Evolutionary conservation across 2,888 invertebrate genomes (phyloP), one percentile per base, ranked within the genome.

Genomic region (Drosophila nigricruria): DNA sequence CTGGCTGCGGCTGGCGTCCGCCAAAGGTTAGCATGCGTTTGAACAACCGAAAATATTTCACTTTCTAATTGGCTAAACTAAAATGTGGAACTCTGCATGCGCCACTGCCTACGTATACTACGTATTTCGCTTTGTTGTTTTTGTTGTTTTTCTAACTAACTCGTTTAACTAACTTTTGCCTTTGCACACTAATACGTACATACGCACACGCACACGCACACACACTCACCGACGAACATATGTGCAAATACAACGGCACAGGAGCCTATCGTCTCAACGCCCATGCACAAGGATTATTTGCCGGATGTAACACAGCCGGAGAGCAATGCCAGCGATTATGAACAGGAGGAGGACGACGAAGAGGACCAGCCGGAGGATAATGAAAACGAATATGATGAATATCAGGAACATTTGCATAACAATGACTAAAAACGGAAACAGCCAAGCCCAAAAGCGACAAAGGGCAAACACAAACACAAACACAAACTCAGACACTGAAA

Each of bases 1-100:
- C 98, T 60, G 98, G 98, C 89, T 99, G 99, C 93, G 98, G 98
- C 88, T 98, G 97, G 97, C 94, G 97, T 93, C 96, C 97, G 85
- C 95, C 96, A 88, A 96, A 97, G 95, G 97, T 97, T 95, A 90
- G 86, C 88, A 77, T 75, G 75, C 70, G 40, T 68, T 58, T 53
- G 27, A 57, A 57, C 62, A 57, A 78, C 43, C 53, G 14, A 63
- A 69, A 71, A 50, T 47, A 60, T 60, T 61, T 65, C 49, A 72
- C 70, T 68, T 74, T 73, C 64, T 76, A 77, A 79, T 79, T 88
- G 82, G 79, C 75, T 61, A 45, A 68, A 64, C 59, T 73, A 57
- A 69, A 62, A 57, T 40, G 63, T 69, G 62, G 52, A 67, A 70
- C 54, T 79, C 70, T 81, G 88, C 85, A 81, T 85, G 84, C n/a